These are phyloP conservation scores for Solea senegalensis DNA, from an alignment of 2,113 vertebrate species.

Conservation along the genomic window DNA sequence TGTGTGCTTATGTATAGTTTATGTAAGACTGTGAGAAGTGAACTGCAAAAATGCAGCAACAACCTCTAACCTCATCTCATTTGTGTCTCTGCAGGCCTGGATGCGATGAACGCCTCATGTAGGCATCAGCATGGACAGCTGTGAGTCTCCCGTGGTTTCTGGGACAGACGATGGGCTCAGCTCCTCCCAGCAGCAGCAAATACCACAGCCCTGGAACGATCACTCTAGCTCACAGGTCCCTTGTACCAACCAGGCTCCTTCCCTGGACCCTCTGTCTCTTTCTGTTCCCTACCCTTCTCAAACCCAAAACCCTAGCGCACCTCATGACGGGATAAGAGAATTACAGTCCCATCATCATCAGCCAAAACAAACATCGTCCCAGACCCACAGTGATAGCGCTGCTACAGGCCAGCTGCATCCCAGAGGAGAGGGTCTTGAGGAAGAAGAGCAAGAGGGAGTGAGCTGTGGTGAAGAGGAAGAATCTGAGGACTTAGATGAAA, in stretches of 20 bases:
- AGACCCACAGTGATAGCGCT: conserved; percentile 69
- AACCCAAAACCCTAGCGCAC: conserved; percentile 68
- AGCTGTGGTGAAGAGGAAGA: conserved; percentile 89
- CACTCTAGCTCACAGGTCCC: conserved; percentile 90
- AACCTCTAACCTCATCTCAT: conserved; percentile 14
- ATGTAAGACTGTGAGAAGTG: background rate
- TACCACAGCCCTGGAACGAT: conserved; percentile 93
- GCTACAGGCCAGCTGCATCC: conserved; percentile 72
- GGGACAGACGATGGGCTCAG: conserved; percentile 99
- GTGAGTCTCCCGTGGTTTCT: conserved; percentile 98
- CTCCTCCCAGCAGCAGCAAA: conserved; percentile 90
- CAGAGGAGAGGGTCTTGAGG: conserved; percentile 82
- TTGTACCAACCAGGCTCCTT: conserved; percentile 88
- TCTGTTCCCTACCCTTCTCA: conserved; percentile 77
- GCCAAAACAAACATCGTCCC: conserved; percentile 72
- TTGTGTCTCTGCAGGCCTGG: conserved; percentile 85
- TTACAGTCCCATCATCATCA: conserved; percentile 76
- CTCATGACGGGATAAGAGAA: conserved; percentile 80
- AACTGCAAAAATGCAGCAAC: conserved; percentile 5
- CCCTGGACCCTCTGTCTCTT: conserved; percentile 88
- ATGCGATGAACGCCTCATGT: conserved; percentile 99
- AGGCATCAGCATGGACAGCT: conserved; percentile 99
- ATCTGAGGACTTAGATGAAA: conserved; percentile 93
- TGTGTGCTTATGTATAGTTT: conserved; percentile 7
- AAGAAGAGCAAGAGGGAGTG: conserved; percentile 85